Evolutionary conservation across 2,113 vertebrate species (phyloP).

Genomic region (Abramis brama): DNA sequence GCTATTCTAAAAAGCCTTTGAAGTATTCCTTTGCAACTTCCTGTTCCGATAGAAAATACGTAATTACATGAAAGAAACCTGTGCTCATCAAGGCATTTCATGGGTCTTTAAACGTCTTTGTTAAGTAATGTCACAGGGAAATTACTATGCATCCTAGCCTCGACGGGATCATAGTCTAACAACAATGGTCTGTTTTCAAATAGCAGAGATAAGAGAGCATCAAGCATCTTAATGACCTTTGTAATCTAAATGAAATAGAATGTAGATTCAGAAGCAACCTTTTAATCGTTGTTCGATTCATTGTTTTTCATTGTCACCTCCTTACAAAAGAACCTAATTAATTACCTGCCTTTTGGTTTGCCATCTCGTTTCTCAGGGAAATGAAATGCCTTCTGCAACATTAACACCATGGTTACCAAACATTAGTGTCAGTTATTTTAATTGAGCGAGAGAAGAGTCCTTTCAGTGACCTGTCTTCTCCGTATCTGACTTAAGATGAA

Average conservation of each 20-base stretch:
- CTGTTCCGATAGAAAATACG: no score
- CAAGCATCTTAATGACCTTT: constrained; percentile 12
- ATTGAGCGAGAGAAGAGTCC: neutral
- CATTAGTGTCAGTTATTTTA: constrained; percentile 45
- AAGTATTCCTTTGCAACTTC: no score
- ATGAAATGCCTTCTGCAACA: neutral
- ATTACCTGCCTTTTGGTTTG: constrained; percentile 38
- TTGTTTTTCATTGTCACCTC: constrained; percentile 40
- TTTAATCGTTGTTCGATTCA: constrained; percentile 36
- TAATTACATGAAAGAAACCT: neutral
- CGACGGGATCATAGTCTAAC: neutral
- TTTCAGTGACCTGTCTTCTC: neutral
- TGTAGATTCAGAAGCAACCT: constrained; percentile 2
- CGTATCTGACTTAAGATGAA: neutral
- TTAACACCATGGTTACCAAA: constrained; percentile 39
- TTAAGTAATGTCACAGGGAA: neutral
- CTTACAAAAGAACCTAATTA: constrained; percentile 10
- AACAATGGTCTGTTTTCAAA: neutral
- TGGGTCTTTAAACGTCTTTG: neutral
- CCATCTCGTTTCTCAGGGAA: neutral
- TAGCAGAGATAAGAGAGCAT: neutral
- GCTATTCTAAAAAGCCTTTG: no score
- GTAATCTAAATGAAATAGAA: constrained; percentile 4
- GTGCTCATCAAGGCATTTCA: neutral
- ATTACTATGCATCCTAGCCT: neutral